phyloP scores from a whole-genome alignment of 2,888 invertebrate species.

The Apodemia duryi region DNA sequence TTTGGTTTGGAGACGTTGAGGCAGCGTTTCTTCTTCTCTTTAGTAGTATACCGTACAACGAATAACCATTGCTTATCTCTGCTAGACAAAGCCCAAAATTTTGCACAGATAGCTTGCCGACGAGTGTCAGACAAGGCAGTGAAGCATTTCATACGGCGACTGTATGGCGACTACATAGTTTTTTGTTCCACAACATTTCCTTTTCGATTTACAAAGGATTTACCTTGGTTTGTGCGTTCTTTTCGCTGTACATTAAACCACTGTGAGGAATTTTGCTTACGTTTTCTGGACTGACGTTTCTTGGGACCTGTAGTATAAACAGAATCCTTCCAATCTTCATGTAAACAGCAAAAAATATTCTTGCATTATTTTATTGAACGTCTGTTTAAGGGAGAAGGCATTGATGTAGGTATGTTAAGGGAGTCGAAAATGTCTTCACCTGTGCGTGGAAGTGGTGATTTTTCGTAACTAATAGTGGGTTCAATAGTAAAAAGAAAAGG shows the following conservation, averaged over 20 bases:
- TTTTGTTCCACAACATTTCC: not conserved
- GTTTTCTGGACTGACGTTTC: not conserved
- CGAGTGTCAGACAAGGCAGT: not conserved
- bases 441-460: too few relatives aligned
- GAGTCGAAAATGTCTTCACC: too few relatives aligned
- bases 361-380: not conserved
- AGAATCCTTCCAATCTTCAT: not conserved
- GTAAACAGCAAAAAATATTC: conserved; percentile 1
- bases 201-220: not conserved
- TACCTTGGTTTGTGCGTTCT: not conserved
- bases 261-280: not conserved
- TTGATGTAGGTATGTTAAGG: not conserved
- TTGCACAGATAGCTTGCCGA: not conserved
- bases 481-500: too few relatives aligned
- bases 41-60: not conserved
- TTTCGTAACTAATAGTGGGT: too few relatives aligned
- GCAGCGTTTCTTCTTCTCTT: not conserved
- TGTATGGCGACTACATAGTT: not conserved
- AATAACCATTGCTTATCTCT: not conserved
- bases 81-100: not conserved
- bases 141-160: not conserved
- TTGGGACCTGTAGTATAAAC: not conserved
- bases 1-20: not conserved
- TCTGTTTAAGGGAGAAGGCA: not conserved
- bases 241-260: not conserved